phyloP scores from a whole-genome alignment of 2,797 vertebrate species.

The Anguilla marmorata region DNA sequence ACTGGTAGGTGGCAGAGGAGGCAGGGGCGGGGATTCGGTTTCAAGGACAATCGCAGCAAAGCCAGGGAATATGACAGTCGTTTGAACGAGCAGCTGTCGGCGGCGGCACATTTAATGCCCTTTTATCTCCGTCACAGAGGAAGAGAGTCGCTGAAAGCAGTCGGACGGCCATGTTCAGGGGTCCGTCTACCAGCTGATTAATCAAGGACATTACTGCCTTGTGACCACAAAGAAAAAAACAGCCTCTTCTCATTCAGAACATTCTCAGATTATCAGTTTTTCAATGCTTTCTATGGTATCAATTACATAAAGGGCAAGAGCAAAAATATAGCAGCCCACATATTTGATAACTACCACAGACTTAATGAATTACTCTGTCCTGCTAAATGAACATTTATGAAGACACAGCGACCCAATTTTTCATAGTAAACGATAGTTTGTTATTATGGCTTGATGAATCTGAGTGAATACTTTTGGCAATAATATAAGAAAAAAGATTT shows the following conservation, averaged over 20 bases:
- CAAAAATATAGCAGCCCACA: neutral
- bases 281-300: neutral
- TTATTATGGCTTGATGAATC: neutral
- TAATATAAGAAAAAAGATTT: neutral
- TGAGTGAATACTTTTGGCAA: neutral
- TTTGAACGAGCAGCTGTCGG: conserved; percentile 6
- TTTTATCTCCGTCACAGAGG: conserved; percentile 13
- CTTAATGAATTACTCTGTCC: conserved; percentile 10
- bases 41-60: conserved; percentile 29
- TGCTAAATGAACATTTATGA: neutral
- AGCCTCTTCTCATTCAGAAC: neutral
- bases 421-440: neutral
- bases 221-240: neutral
- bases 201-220: conserved; percentile 3
- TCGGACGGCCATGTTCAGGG: conserved; percentile 9
- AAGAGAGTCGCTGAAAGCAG: neutral
- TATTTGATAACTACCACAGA: neutral
- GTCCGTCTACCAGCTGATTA: neutral
- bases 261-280: neutral
- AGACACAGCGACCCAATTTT: conserved; percentile 5
- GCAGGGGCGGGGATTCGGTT: neutral
- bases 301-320: neutral
- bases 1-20: neutral
- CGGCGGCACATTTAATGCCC: neutral
- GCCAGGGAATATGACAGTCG: conserved; percentile 16